Base-by-base conservation (phyloP, 2,888 invertebrate genomes). In the Dynastes hyllus region DNA sequence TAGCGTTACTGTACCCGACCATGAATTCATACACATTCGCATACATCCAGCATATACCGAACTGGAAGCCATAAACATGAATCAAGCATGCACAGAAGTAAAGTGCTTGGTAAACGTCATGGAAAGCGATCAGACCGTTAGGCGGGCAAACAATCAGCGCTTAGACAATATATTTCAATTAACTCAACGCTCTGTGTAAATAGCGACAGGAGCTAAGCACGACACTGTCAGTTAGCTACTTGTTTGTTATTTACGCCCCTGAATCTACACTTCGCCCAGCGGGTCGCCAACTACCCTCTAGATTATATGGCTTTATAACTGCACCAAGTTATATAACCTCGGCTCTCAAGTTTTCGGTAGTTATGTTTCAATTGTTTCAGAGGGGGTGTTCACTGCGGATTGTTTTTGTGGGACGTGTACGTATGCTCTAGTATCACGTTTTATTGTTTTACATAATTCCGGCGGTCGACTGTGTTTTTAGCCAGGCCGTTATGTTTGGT, bases 131-230 rank as follows among this genome's bases (percentile, higher is more conserved):
- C 83, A 69, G 83, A 80, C 82, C 83, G 81, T 82, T 82, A 81
- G 83, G 82, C 81, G 82, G 83, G 84, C 84, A 84, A 86, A 87
- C 87, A 87, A 87, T 87, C 87, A 87, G 81, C 85, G 85, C 85
- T 84, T 84, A 87, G 86, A 88, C 88, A 88, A 88, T 88, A 88
- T 87, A 88, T 88, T 88, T 88, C 88, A 88, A 88, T 88, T 88
- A 87, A 88, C 86, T 83, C 78, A 83, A 82, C 85, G 83, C 84
- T 85, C 85, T 84, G 85, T 84, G 85, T 83, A 85, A 85, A 85
- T 86, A 85, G 84, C 84, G 85, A 85, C 86, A 85, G 83, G 86
- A 82, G 84, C 84, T 85, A 85, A 82, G 82, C 83, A 83, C 84
- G 83, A 86, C 85, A 85, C 86, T 87, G 87, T 87, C 87, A 87